phyloP scores from a whole-genome alignment of 2,888 invertebrate species.

The Aquatica leii region DNA sequence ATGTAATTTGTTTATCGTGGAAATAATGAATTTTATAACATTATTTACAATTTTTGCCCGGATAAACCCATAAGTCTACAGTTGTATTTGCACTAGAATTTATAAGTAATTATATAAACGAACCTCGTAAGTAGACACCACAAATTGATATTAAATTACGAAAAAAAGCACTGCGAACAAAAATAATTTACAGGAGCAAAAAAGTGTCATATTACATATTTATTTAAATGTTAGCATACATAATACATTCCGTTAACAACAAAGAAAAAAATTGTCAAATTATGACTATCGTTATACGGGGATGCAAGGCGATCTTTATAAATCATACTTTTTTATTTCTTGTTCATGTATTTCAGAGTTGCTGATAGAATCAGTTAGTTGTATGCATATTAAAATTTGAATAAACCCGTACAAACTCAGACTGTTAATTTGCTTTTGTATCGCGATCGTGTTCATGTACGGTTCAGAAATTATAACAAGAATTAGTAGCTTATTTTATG shows the following conservation, averaged over 20 bases:
- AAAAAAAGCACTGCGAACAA: conserved; percentile 1
- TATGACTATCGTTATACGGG: conserved; percentile 55
- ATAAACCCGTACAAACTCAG: conserved; percentile 20
- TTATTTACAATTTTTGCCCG: conserved; percentile 39
- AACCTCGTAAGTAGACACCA: too few relatives aligned
- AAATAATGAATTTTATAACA: conserved; percentile 50
- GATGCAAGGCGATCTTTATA: conserved; percentile 56
- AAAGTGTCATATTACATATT: conserved; percentile 35
- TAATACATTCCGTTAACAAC: too few relatives aligned
- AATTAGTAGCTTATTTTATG: conserved; percentile 20
- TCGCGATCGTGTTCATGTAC: conserved; percentile 33
- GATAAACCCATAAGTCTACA: too few relatives aligned
- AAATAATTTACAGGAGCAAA: conserved; percentile 30
- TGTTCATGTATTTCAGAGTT: conserved; percentile 45
- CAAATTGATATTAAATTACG: background rate
- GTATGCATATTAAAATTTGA: conserved; percentile 43
- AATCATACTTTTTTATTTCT: conserved; percentile 50
- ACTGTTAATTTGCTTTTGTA: conserved; percentile 43
- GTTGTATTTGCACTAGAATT: too few relatives aligned
- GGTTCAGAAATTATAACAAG: conserved; percentile 28
- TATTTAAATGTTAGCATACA: conserved; percentile 28
- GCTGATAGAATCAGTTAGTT: conserved; percentile 50
- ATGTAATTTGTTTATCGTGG: conserved; percentile 56
- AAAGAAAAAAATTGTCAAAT: conserved; percentile 58
- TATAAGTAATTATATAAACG: too few relatives aligned